Evolutionary conservation across 2,888 invertebrate species (phyloP).

Genomic region (Andrena trimmerana): DNA sequence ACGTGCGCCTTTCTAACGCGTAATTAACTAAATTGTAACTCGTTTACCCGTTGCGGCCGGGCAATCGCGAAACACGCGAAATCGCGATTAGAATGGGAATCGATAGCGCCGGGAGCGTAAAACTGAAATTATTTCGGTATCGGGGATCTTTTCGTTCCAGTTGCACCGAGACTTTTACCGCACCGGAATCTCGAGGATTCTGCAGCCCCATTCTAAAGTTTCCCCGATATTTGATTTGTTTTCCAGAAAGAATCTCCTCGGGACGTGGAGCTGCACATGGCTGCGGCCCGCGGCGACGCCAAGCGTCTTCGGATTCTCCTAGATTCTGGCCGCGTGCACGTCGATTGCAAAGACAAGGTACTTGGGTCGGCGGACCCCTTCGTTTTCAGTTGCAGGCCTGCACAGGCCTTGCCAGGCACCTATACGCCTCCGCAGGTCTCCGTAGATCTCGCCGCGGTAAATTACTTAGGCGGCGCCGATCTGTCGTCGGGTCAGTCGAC

Average conservation of each 20-base stretch:
- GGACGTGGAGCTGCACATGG: conserved; percentile 96
- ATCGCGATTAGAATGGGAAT: conserved; percentile 16
- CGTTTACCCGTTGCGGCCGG: neutral
- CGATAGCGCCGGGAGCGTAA: neutral
- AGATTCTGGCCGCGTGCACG: conserved; percentile 97
- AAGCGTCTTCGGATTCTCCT: conserved; percentile 91
- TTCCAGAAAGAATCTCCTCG: conserved; percentile 96
- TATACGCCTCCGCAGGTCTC: neutral
- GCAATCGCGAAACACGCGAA: neutral
- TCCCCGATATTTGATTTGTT: neutral
- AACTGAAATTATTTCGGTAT: conserved; percentile 3
- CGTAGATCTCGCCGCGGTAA: neutral
- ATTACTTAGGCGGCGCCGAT: conserved; percentile 34
- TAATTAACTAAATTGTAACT: conserved; percentile 22
- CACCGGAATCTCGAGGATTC: neutral
- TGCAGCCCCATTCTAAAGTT: no score
- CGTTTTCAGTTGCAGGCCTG: neutral
- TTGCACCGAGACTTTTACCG: conserved; percentile 9
- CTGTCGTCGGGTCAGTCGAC: conserved; percentile 40
- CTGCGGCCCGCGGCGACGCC: conserved; percentile 94
- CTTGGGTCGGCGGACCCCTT: conserved; percentile 71
- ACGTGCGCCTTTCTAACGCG: conserved; percentile 10
- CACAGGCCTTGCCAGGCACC: neutral
- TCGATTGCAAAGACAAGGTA: conserved; percentile 97
- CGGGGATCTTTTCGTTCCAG: neutral